Base-by-base conservation (phyloP, 1,140 invertebrate species). In the Drosophila elegans region DNA sequence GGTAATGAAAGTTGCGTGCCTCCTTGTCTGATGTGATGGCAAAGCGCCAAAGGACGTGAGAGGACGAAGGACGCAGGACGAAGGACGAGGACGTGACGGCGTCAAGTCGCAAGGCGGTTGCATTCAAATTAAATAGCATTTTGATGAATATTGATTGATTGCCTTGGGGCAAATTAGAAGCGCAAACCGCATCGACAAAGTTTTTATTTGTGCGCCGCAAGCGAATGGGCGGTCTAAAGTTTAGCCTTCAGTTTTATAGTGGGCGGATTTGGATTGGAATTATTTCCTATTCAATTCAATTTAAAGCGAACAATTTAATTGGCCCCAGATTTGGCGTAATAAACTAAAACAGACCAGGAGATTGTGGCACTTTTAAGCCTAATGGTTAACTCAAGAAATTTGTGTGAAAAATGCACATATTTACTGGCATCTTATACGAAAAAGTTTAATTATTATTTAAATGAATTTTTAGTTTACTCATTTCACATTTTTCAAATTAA, bases 121-220 rank as follows among this genome's bases (percentile, higher is more conserved):
- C 72, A 79, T 88, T 79, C 75, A 88, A 86, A 86, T 83, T 83
- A 88, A 86, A 86, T 88, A 73, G 83, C 67, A 75, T 76, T 83
- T 88, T 83, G 75, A 86, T 86, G 83, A 86, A 86, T 88, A 86
- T 86, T 86, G 82, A 86, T 86, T 79, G 83, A 86, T 86, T 88
- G 83, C 75, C 83, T 83, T 79, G 75, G 63, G 63, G 79, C 80
- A 88, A 86, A 86, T 86, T 88, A 83, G 85, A 88, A 83, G 76
- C 79, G 74, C 77, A 83, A 73, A 80, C 56, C 74, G 61, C 74
- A 85, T 67, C 61, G 79, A 57, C 76, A 85, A 86, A 85, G 54
- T 85, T 82, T 78, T 56, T 75, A 45, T 75, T 75, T 69, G 51
- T 53, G 38, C 12, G 44, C 51, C 69, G 38, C 49, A 25, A 39